Evolutionary conservation across 1,140 invertebrate genomes (phyloP), one percentile per base, ranked within the genome.

Genomic region (Drosophila orosa): DNA sequence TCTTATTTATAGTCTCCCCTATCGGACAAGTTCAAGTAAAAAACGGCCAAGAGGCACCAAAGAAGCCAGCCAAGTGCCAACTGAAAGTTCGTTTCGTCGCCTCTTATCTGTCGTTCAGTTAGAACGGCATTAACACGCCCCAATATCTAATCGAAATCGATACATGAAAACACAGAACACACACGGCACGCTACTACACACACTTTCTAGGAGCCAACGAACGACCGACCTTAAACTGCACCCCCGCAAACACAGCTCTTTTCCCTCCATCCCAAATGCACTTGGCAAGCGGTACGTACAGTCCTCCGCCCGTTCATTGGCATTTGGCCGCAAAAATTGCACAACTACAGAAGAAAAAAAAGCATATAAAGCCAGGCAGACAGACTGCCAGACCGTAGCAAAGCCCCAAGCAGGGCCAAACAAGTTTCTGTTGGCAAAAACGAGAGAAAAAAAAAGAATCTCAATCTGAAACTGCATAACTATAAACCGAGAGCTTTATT

Each of bases 191-290:
- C 29, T n/a, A 44, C 24, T n/a, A 35, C 35, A 10, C 31, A 27
- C 29, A 27, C 33, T 42, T 44, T 77, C 73, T 56, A 37, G 35
- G 66, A 57, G 74, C 73, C 74, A 76, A 76, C 58, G 74, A 77
- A 77, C 74, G 74, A 10, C 42, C 74, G 74, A 77, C 74, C 74
- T 77, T 77, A 77, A 77, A 76, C 74, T 76, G 63, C 56, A 68
- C n/a, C 35, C 33, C 65, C 42, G 62, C 62, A 45, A 61, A 66
- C 56, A n/a, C 17, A 5, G 3, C 59, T 44, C 33, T 10, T 15
- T 8, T 25, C n/a, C 19, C 2, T 7, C 19, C 33, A 8, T 7
- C 24, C 31, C 6, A 8, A 62, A 22, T 48, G 63, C 63, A 77
- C 50, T 76, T 69, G 63, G 74, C 74, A 77, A 61, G 50, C 73